A percentile compares a stretch with the other conserved stretches of the same genome.
phyloP scores from a whole-genome alignment of 2,888 invertebrate species.

The Diachrysia chrysitis region DNA sequence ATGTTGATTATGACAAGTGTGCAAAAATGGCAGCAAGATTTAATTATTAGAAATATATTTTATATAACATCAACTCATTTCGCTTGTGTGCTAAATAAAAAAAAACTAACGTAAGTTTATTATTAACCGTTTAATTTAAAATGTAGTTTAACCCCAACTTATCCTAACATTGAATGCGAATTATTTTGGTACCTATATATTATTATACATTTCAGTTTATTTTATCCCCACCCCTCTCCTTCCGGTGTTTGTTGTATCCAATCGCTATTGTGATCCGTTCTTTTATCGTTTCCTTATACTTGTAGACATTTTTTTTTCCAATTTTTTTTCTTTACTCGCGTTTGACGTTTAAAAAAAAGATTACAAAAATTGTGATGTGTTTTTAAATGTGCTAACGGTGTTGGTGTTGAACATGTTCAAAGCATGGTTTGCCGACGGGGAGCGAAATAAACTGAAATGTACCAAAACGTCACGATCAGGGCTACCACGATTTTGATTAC shows the following conservation, averaged over 20 bases:
- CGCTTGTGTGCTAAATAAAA: conserved; percentile 49
- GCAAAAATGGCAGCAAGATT: no score
- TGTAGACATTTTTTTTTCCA: conserved; percentile 36
- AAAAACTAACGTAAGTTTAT: conserved; percentile 59
- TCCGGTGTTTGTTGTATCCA: conserved; percentile 75
- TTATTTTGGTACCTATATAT: conserved; percentile 82
- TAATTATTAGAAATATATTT: neutral
- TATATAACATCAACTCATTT: conserved; percentile 52
- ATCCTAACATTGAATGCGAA: conserved; percentile 83
- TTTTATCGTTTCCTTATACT: conserved; percentile 57
- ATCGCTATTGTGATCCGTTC: conserved; percentile 68
- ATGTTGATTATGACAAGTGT: no score
- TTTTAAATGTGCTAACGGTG: conserved; percentile 82
- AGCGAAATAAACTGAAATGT: conserved; percentile 88
- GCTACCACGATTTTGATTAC: conserved; percentile 57
- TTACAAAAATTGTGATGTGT: conserved; percentile 67
- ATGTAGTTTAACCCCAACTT: conserved; percentile 68
- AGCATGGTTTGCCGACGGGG: conserved; percentile 74
- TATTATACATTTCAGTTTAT: conserved; percentile 89
- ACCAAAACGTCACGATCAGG: conserved; percentile 62
- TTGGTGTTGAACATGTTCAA: conserved; percentile 71
- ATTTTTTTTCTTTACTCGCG: conserved; percentile 40
- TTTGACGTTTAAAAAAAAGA: conserved; percentile 58
- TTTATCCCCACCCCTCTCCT: conserved; percentile 76
- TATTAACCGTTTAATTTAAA: conserved; percentile 63